Evolutionary conservation across 2,113 vertebrate species (phyloP).

Genomic region (Aptenodytes patagonicus): DNA sequence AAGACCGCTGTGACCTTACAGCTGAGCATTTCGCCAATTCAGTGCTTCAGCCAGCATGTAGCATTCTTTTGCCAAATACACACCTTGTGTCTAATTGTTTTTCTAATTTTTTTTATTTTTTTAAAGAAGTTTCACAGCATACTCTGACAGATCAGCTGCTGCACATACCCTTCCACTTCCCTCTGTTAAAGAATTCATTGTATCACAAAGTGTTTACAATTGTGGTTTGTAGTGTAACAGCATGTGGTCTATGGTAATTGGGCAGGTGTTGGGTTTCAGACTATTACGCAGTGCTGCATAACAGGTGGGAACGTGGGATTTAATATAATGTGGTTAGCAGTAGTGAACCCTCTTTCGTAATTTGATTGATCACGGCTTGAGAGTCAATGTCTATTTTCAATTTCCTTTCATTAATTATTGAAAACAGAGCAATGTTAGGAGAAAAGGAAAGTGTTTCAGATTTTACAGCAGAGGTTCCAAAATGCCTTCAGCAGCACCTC

Average conservation of each 20-base stretch:
- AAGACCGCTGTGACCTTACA: neutral
- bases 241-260: neutral
- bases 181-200: neutral
- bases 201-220: neutral
- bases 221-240: neutral
- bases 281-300: neutral
- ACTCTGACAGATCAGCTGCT: neutral
- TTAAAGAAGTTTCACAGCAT: neutral
- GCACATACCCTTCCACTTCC: neutral
- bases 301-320: neutral
- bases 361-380: neutral
- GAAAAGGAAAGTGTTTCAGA: neutral
- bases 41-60: neutral
- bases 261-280: neutral
- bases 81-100: neutral
- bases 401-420: constrained; percentile 25
- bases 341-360: neutral
- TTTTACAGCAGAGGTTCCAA: neutral
- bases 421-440: neutral
- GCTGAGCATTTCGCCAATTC: neutral
- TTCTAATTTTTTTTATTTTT: neutral
- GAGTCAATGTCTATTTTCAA: neutral
- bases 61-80: neutral
- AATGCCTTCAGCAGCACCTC: neutral
- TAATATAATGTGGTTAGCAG: neutral